phyloP scores from a whole-genome alignment of 2,797 vertebrate genomes.

The Amazona finschi region DNA sequence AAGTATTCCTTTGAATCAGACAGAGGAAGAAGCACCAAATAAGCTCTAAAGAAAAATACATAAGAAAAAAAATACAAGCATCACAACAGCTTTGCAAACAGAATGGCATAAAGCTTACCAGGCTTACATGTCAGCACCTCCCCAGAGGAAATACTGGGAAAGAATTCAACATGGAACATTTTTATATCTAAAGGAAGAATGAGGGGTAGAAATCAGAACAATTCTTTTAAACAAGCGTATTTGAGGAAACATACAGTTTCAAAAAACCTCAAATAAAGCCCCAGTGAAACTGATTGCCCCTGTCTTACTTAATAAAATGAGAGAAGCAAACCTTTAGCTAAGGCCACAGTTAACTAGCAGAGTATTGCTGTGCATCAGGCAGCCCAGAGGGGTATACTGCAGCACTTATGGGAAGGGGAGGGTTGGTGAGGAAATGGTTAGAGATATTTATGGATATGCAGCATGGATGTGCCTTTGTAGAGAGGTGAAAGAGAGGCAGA shows the following conservation, averaged over 20 bases:
- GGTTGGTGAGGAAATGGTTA: neutral
- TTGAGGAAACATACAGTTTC: neutral
- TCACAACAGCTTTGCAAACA: slow-evolving; percentile 24
- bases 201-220: neutral
- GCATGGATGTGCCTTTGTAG: neutral
- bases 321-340: neutral
- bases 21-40: neutral
- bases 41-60: neutral
- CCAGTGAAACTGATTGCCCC: neutral
- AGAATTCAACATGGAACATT: neutral
- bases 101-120: neutral
- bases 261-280: neutral
- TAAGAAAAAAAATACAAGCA: neutral
- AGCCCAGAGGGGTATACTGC: neutral
- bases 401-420: neutral
- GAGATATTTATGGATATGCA: neutral
- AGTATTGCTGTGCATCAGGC: neutral
- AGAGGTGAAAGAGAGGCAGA: neutral
- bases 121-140: neutral
- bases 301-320: neutral
- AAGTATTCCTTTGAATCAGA: neutral
- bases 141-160: neutral
- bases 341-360: neutral
- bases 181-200: neutral
- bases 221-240: neutral